phyloP scores from a whole-genome alignment of 30 jellyfish, hydroid and myxozoan species.

The Turritopsis dohrnii region DNA sequence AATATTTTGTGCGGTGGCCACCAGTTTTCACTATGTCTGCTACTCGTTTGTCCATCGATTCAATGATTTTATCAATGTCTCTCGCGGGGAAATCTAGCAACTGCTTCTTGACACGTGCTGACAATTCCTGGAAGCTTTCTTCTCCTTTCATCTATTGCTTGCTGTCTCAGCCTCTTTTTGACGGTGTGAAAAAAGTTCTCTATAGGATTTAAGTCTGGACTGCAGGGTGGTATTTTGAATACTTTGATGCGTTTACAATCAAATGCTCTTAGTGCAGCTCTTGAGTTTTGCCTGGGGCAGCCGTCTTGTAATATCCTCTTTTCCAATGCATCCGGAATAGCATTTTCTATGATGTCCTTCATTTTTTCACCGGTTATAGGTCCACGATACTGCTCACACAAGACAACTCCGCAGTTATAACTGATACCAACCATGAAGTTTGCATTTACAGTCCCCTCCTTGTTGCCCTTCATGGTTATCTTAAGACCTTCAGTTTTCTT shows the following conservation, averaged over 20 bases:
- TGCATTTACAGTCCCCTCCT: background rate
- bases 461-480: too few relatives aligned
- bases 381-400: slow-evolving; percentile 20
- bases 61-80: background rate
- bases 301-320: background rate
- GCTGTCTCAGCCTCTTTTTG: background rate
- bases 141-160: background rate
- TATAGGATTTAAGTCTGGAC: background rate
- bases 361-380: slow-evolving; percentile 13
- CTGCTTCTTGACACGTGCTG: background rate
- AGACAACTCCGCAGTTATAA: slow-evolving; percentile 9
- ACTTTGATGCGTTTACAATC: background rate
- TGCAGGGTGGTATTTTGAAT: background rate
- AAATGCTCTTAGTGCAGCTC: background rate
- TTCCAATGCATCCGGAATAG: slow-evolving; percentile 4
- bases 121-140: background rate
- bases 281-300: background rate
- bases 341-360: background rate
- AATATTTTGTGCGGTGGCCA: background rate
- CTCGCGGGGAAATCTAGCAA: background rate
- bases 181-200: background rate
- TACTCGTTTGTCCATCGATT: background rate
- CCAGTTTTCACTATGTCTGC: background rate
- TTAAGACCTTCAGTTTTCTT: too few relatives aligned
- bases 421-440: slow-evolving; percentile 6